Conservation (phyloP, 2,888 invertebrate genomes). For the Escarpia spicata region DNA sequence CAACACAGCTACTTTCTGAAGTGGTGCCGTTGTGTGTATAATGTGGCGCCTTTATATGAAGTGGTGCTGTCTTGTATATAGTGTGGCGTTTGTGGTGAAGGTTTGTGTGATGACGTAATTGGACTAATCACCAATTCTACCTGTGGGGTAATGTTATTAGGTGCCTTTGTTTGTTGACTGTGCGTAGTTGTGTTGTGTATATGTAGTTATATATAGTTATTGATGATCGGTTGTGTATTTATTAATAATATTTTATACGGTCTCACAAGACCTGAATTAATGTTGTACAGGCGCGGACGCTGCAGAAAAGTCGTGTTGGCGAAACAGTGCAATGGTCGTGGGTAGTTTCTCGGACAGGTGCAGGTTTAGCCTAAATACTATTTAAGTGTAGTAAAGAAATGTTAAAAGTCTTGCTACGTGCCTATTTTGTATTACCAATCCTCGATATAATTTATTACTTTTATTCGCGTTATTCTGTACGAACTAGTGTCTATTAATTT, state of each 20-base stretch:
- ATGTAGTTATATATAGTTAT: neutral
- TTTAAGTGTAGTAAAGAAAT: neutral
- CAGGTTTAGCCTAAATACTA: neutral
- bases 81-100: neutral
- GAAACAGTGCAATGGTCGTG: neutral
- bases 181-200: neutral
- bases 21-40: neutral
- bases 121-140: neutral
- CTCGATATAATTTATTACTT: neutral
- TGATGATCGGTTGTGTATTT: neutral
- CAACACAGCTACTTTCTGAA: neutral
- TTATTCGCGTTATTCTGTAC: too few species aligned
- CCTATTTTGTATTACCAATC: neutral
- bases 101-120: neutral
- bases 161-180: neutral
- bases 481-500: too few species aligned
- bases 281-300: neutral
- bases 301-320: neutral
- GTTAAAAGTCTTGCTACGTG: neutral
- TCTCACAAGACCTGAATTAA: neutral
- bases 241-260: neutral
- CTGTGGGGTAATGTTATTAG: neutral
- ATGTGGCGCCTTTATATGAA: too few species aligned
- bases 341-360: neutral
- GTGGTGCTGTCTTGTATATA: too few species aligned